Conservation (phyloP, 2,888 invertebrate species). For the Dicranocentrus wangi region DNA sequence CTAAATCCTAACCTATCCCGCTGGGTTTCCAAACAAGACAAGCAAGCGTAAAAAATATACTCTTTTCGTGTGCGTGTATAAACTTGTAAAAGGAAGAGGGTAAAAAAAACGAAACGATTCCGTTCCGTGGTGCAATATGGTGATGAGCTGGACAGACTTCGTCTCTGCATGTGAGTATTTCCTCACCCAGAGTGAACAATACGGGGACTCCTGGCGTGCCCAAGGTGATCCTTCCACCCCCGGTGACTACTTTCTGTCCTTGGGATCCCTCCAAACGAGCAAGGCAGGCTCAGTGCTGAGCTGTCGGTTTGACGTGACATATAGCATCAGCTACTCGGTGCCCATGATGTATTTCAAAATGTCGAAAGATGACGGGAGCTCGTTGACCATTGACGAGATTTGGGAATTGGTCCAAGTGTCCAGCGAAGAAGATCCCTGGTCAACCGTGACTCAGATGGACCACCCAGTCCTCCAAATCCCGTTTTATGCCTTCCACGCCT, state of each 20-base stretch:
- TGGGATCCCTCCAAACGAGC: conserved; percentile 20
- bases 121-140: neutral
- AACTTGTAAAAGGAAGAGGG: neutral
- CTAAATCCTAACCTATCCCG: neutral
- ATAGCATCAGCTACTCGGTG: conserved; percentile 55
- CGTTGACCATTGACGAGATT: conserved; percentile 56
- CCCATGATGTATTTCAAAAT: conserved; percentile 65
- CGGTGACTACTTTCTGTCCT: conserved; percentile 45
- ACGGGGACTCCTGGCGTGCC: conserved; percentile 58
- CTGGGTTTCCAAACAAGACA: neutral
- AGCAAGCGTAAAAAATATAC: neutral
- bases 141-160: conserved; percentile 56
- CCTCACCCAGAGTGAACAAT: conserved; percentile 33
- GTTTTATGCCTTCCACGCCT: conserved; percentile 66
- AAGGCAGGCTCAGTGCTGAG: conserved; percentile 20
- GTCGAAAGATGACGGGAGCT: conserved; percentile 50
- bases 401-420: conserved; percentile 56
- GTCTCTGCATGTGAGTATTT: conserved; percentile 44
- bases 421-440: conserved; percentile 52
- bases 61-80: neutral
- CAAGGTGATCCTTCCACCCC: conserved; percentile 48
- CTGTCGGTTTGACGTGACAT: conserved; percentile 64
- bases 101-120: neutral
- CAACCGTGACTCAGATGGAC: conserved; percentile 64
- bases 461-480: conserved; percentile 67